phyloP scores from a whole-genome alignment of 2,113 vertebrate species.

The Aix galericulata region DNA sequence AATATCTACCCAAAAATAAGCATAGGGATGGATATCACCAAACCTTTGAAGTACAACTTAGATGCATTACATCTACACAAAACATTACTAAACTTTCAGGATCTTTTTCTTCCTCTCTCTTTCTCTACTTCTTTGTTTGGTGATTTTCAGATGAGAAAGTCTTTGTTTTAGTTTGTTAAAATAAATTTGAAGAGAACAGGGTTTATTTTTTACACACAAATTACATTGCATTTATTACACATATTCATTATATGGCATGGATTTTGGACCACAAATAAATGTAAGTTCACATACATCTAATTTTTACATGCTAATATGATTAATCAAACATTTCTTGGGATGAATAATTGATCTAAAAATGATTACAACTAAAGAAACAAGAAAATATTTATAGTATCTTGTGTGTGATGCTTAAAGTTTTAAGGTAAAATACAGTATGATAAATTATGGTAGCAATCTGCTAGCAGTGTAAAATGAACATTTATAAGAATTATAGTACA shows the following conservation, averaged over 20 bases:
- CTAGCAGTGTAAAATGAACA: not conserved
- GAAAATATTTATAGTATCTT: not conserved
- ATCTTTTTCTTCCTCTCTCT: not conserved
- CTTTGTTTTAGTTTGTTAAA: not conserved
- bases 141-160: not conserved
- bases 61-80: not conserved
- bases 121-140: not conserved
- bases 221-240: not conserved
- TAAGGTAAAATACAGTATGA: not conserved
- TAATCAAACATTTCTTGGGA: not conserved
- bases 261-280: not conserved
- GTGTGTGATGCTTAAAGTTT: not conserved
- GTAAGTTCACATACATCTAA: not conserved
- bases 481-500: not conserved
- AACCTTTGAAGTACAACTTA: not conserved
- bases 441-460: not conserved
- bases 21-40: not conserved
- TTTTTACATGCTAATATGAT: not conserved
- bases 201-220: not conserved
- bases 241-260: not conserved
- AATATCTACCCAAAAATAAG: not conserved
- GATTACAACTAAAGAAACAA: not conserved
- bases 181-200: not conserved
- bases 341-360: not conserved
- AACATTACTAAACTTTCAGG: not conserved